These are phyloP conservation scores for Hypothenemus hampei DNA, from an alignment of 1,140 invertebrate genomes.

Conservation along the genomic window DNA sequence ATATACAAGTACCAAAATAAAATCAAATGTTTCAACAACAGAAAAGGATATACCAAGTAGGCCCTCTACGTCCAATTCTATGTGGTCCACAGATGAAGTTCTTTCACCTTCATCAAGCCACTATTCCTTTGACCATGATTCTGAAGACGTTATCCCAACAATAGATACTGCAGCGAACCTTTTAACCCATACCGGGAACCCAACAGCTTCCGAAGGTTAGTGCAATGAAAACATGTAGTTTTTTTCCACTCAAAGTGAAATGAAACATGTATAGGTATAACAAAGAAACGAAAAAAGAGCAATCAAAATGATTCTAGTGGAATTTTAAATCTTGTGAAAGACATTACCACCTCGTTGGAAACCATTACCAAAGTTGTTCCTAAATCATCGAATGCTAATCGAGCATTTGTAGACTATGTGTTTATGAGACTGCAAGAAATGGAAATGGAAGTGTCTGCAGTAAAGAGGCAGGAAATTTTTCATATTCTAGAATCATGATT, in stretches of 20 bases:
- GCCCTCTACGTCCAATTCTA: background rate
- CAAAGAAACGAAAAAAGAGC: background rate
- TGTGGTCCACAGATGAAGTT: background rate
- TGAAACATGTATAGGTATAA: background rate
- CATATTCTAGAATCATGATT: background rate
- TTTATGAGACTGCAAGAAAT: conserved; percentile 1
- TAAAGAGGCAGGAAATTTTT: background rate
- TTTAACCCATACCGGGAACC: too few species aligned
- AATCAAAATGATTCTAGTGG: background rate
- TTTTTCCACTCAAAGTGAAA: background rate
- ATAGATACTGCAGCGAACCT: too few species aligned
- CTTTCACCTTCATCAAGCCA: background rate
- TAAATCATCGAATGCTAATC: background rate
- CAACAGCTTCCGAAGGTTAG: background rate
- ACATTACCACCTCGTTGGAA: background rate
- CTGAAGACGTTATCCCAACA: background rate
- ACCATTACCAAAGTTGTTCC: background rate
- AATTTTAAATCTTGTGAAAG: background rate
- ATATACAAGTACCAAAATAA: conserved; percentile 4
- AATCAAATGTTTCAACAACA: too few species aligned
- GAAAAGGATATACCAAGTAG: background rate
- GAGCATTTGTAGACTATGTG: conserved; percentile 7
- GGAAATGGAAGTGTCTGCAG: background rate
- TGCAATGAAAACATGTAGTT: background rate
- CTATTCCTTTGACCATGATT: conserved; percentile 1